Base-by-base conservation (phyloP, 2,113 vertebrate genomes). In the Hydrochoerus hydrochaeris region DNA sequence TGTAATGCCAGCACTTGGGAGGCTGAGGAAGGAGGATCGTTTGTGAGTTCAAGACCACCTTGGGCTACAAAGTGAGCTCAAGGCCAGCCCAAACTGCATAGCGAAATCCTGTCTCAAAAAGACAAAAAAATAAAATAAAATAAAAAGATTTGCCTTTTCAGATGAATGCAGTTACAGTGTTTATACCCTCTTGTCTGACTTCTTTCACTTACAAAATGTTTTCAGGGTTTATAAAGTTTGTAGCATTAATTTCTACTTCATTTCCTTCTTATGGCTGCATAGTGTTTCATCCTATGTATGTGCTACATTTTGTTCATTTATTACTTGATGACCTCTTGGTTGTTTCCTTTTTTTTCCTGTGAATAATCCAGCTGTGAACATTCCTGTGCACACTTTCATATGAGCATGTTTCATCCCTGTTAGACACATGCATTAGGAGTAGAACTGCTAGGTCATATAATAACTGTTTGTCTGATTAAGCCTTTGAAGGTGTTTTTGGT, bases 381-480 rank as follows among this genome's bases (percentile, higher is more conserved):
- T 85, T 71, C 11, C 84, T 81, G 1, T 62, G 26, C 46, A 77
- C 80, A 7, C 13, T 32, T 73, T 84, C 81, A 63, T 32, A 30
- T 91, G 26, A 71, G 63, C 41, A 17, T 73, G 41, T 82, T 86
- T 90, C 32, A 46, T 69, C 44, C 89, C 65, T 73, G 24, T 95
- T 92, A 71, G 30, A 24, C 75, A 28, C 75, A 69, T 62, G 52
- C 57, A 35, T 81, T 67, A 73, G 86, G 41, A 93, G 44, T 87
- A 75, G 83, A 83, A 83, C 57, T 86, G 30, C 32, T 86, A 8
- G 46, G 32, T 93, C 58, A 41, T 41, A n/a, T 82, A 41, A 52
- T 90, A 92, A 92, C 38, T 85, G 26, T 93, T 2, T 80, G 54
- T 71, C 69, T 38, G 69, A 73, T 90, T 62, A 91, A 60, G 20